A percentile compares a stretch with the other conserved stretches of the same genome.
These are phyloP conservation scores for Priocnemis perturbator DNA, from an alignment of 2,888 invertebrate species.

Conservation along the genomic window DNA sequence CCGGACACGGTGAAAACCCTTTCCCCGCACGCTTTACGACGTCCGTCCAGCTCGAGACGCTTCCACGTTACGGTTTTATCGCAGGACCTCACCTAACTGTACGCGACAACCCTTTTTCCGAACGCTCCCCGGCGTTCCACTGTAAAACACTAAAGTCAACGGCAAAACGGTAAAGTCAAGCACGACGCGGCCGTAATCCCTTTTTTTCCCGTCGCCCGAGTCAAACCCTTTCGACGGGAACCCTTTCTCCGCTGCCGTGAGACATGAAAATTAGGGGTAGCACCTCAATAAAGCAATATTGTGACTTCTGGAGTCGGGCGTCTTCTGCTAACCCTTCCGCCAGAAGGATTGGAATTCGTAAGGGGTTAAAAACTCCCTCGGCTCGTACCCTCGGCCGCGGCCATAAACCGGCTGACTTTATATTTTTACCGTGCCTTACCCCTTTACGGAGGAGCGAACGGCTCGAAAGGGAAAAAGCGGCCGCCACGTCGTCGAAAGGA, in stretches of 20 bases:
- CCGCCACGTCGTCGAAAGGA: constrained; percentile 25
- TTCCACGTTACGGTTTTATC: no score
- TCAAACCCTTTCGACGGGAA: constrained; percentile 54
- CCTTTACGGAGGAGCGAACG: constrained; percentile 43
- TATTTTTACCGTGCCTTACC: constrained; percentile 64
- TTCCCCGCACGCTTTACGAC: no score
- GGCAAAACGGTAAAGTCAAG: constrained; percentile 46
- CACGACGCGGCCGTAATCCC: neutral
- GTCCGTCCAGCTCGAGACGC: no score
- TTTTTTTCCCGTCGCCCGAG: constrained; percentile 18
- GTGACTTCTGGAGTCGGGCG: constrained; percentile 55
- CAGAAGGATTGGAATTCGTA: constrained; percentile 36
- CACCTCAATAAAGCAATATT: constrained; percentile 72
- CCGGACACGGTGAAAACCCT: no score
- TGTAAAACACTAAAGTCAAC: constrained; percentile 63
- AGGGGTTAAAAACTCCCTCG: constrained; percentile 62
- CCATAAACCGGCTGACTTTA: constrained; percentile 65
- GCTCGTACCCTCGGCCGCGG: constrained; percentile 8
- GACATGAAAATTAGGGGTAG: constrained; percentile 50
- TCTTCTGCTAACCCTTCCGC: constrained; percentile 58
- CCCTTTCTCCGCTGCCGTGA: constrained; percentile 42
- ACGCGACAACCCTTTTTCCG: constrained; percentile 11
- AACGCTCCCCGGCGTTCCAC: constrained; percentile 33
- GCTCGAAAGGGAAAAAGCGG: constrained; percentile 23
- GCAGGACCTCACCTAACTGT: neutral